Percentiles rank a stretch among this genome's conserved stretches.
Conservation (phyloP, 92 coral and sea anemone species). For the Epizoanthus illoricatus region DNA sequence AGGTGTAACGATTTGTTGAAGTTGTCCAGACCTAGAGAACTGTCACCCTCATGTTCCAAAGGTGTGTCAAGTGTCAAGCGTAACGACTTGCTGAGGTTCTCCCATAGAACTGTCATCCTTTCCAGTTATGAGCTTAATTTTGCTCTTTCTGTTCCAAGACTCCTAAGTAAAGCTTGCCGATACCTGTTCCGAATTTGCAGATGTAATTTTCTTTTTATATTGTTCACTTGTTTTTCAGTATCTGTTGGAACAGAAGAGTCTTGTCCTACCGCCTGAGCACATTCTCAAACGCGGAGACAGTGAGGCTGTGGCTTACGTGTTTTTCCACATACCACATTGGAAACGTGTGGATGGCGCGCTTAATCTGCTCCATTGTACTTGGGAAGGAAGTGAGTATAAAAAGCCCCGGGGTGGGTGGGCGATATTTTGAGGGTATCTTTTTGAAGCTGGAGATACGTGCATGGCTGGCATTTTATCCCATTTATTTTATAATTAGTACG, state of each 20-base stretch:
- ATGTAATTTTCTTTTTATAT: background rate
- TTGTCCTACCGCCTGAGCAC: constrained; percentile 96
- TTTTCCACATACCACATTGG: constrained; percentile 97
- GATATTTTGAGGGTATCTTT: background rate
- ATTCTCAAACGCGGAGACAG: constrained; percentile 98
- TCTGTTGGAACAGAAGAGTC: constrained; percentile 95
- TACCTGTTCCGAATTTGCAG: background rate
- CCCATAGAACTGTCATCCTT: background rate
- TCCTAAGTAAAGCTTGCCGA: background rate
- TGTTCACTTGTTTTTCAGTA: constrained; percentile 56
- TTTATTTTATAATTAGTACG: no score
- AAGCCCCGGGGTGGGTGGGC: background rate
- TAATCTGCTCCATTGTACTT: constrained; percentile 97
- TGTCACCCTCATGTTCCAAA: no score
- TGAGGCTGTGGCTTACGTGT: constrained; percentile 95
- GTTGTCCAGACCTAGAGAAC: no score
- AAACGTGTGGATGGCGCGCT: constrained; percentile 96
- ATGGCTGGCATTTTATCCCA: no score
- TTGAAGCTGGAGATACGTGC: no score
- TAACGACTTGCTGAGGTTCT: no score
- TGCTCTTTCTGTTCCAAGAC: background rate
- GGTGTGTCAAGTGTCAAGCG: no score
- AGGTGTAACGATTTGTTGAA: no score
- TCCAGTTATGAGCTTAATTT: no score
- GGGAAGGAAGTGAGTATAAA: constrained; percentile 96